These are phyloP conservation scores for Aleiodes sp. DNA, from an alignment of 1,140 invertebrate genomes.

Conservation along the genomic window DNA sequence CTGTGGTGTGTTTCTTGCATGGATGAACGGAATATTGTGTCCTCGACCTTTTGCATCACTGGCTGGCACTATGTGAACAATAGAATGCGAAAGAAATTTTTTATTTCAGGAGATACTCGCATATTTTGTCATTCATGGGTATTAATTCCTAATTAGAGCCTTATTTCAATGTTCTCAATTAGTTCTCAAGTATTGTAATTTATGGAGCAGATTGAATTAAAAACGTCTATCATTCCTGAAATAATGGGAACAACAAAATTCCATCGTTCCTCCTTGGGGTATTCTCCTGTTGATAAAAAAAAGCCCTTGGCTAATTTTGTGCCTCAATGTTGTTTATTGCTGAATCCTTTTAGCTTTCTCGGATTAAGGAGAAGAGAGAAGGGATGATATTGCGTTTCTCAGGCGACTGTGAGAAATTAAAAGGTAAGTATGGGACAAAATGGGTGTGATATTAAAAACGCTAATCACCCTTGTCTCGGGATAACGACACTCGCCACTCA, in stretches of 20 bases:
- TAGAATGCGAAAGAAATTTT: not conserved
- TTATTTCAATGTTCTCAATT: too few relatives aligned
- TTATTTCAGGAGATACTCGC: not conserved
- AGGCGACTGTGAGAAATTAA: slow-evolving; percentile 24
- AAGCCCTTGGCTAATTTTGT: slow-evolving; percentile 54
- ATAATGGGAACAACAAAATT: slow-evolving; percentile 49
- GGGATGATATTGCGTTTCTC: not conserved
- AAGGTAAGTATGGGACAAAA: slow-evolving; percentile 21
- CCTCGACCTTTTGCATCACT: slow-evolving; percentile 42
- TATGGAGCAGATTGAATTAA: not conserved
- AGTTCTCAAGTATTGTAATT: too few relatives aligned
- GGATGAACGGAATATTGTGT: slow-evolving; percentile 40
- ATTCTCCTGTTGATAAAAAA: slow-evolving; percentile 37
- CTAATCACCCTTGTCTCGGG: slow-evolving; percentile 26
- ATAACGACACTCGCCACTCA: slow-evolving; percentile 34
- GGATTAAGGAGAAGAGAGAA: not conserved
- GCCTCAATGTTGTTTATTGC: slow-evolving; percentile 61
- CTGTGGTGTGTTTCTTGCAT: slow-evolving; percentile 47
- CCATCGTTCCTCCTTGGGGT: slow-evolving; percentile 54
- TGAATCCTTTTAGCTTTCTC: slow-evolving; percentile 62
- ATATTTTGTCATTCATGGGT: not conserved
- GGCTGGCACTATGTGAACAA: too few relatives aligned
- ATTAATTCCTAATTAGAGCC: not conserved
- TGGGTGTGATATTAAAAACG: slow-evolving; percentile 38
- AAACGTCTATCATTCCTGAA: too few relatives aligned